Conservation (phyloP, 2,113 vertebrate species). For the Cercopithecus mona region DNA sequence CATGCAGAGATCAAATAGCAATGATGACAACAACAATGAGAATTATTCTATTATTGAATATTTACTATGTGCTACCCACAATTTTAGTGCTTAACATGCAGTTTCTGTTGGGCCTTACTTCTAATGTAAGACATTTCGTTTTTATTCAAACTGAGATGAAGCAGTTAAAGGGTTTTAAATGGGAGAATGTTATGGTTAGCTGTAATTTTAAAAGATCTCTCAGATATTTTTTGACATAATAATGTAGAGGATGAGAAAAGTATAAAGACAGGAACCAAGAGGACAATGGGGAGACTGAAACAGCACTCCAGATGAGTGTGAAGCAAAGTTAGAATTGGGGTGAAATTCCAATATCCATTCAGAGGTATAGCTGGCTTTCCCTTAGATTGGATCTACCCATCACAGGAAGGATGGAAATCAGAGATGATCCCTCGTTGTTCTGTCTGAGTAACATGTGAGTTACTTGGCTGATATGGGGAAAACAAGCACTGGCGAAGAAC, state of each 20-base stretch:
- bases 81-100: neutral
- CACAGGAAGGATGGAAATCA: neutral
- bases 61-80: neutral
- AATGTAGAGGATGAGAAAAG: neutral
- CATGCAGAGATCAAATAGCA: neutral
- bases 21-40: neutral
- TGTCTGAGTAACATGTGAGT: neutral
- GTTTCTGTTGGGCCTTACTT: neutral
- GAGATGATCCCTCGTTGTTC: neutral
- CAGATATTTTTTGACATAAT: neutral
- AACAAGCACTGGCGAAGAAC: neutral
- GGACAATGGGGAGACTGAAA: neutral
- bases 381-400: neutral
- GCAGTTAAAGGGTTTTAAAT: neutral
- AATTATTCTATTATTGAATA: neutral
- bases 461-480: neutral
- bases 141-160: neutral
- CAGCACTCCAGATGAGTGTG: neutral
- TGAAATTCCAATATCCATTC: neutral
- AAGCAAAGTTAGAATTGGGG: neutral
- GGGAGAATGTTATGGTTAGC: neutral
- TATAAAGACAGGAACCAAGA: neutral
- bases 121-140: neutral
- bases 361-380: neutral
- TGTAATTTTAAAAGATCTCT: neutral